Evolutionary conservation across 64 coral and sea anemone genomes (phyloP).

Genomic region (Acropora tenuis): DNA sequence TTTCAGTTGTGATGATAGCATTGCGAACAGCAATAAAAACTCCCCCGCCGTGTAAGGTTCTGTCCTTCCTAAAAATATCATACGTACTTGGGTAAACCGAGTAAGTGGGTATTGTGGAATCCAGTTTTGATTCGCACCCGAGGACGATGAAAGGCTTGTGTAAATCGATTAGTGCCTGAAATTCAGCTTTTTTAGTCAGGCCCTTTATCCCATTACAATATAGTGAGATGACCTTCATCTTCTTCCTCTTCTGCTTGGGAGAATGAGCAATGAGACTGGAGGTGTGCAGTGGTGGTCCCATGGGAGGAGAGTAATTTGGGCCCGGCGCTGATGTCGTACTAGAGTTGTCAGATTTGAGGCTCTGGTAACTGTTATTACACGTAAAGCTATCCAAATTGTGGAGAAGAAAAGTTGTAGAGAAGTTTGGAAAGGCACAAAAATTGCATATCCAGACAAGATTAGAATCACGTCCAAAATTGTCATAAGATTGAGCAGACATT

Average conservation of each 20-base stretch:
- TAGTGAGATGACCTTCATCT: conserved; percentile 35
- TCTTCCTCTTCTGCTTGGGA: conserved; percentile 10
- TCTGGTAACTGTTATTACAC: conserved; percentile 8
- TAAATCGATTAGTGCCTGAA: background rate
- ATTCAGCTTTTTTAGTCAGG: conserved; percentile 2
- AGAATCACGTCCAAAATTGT: conserved; percentile 32
- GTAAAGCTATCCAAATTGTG: conserved; percentile 53
- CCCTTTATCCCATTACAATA: conserved; percentile 10
- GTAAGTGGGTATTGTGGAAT: conserved; percentile 11
- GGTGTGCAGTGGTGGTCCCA: conserved; percentile 24
- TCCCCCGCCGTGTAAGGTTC: conserved; percentile 44
- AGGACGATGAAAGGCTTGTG: background rate
- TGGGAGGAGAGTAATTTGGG: background rate
- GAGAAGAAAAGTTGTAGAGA: conserved; percentile 57
- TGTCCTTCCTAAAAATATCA: conserved; percentile 70
- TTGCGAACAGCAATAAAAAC: conserved; percentile 54
- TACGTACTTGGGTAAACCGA: conserved; percentile 7
- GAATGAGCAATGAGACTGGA: conserved; percentile 4
- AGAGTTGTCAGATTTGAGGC: conserved; percentile 20
- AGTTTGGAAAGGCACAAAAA: conserved; percentile 44
- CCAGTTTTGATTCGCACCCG: conserved; percentile 2
- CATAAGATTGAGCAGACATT: conserved; percentile 24
- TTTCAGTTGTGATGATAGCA: conserved; percentile 39
- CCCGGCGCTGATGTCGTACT: background rate
- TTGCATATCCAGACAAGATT: conserved; percentile 38